These are phyloP conservation scores for Elgaria multicarinata DNA, from an alignment of 2,113 vertebrate species.

Conservation along the genomic window DNA sequence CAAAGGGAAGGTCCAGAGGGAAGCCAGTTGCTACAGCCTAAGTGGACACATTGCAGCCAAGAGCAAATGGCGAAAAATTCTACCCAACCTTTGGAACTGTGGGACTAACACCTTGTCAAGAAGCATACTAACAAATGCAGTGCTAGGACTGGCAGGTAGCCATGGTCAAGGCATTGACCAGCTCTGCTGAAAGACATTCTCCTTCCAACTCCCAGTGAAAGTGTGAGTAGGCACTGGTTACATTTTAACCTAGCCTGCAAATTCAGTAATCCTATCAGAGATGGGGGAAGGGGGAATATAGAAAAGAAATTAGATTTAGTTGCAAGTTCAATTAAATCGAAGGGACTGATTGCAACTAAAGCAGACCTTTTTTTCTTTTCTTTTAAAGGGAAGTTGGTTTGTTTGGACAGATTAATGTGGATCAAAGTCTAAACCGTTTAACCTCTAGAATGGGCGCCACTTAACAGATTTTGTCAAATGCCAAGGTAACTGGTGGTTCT, in stretches of 20 bases:
- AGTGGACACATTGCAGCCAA: not conserved
- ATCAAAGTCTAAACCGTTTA: not conserved
- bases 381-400: not conserved
- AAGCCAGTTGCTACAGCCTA: not conserved
- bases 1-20: not conserved
- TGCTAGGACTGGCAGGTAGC: not conserved
- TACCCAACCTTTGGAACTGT: not conserved
- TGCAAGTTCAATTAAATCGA: constrained; percentile 15
- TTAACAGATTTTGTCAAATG: not conserved
- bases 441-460: not conserved
- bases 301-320: constrained; percentile 3
- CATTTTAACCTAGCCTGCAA: not conserved
- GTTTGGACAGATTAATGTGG: constrained; percentile 4
- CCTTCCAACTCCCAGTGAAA: not conserved
- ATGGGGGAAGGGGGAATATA: not conserved
- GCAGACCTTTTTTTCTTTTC: not conserved
- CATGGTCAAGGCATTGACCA: not conserved
- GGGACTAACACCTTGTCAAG: not conserved
- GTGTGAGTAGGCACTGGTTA: not conserved
- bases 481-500: not conserved
- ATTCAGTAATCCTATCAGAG: not conserved
- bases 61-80: not conserved
- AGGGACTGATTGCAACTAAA: not conserved
- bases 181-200: not conserved
- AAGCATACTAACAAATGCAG: not conserved